Conservation (phyloP, 2,113 vertebrate species). For the human (Homo sapiens) region DNA sequence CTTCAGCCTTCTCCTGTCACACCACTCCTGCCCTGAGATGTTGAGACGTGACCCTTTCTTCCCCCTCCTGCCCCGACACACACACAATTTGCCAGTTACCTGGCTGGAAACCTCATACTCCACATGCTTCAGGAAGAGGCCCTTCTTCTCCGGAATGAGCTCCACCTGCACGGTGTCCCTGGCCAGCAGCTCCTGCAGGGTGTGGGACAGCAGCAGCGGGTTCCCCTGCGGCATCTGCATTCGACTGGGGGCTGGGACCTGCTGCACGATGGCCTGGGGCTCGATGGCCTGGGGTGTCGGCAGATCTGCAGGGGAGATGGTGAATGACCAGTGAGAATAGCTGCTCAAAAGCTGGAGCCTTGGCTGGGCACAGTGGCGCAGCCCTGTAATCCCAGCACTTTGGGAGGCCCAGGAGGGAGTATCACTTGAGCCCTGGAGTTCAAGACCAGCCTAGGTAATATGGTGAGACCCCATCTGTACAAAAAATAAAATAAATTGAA, state of each 20-base stretch:
- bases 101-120: constrained; percentile 97
- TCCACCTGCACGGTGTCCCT: constrained; percentile 92
- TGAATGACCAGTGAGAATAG: not conserved
- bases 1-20: not conserved
- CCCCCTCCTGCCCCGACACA: fast-evolving
- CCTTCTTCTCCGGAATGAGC: constrained; percentile 98
- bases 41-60: fast-evolving
- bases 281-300: constrained; percentile 64
- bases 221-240: constrained; percentile 91
- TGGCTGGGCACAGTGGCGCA: fast-evolving
- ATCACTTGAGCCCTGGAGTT: too few relatives aligned
- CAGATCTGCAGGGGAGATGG: constrained; percentile 83
- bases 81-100: constrained; percentile 75
- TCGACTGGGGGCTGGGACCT: constrained; percentile 82
- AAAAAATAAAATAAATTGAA: too few relatives aligned
- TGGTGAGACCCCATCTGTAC: too few relatives aligned
- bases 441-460: too few relatives aligned
- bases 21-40: too few relatives aligned
- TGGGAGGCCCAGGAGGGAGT: too few relatives aligned
- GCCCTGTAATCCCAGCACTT: too few relatives aligned
- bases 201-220: constrained; percentile 88
- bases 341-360: not conserved
- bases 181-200: constrained; percentile 90
- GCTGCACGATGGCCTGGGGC: constrained; percentile 85
- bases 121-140: constrained; percentile 98